Evolutionary conservation across 1,140 invertebrate genomes (phyloP), one percentile per base, ranked within the genome.

Genomic region (Ooceraea biroi): DNA sequence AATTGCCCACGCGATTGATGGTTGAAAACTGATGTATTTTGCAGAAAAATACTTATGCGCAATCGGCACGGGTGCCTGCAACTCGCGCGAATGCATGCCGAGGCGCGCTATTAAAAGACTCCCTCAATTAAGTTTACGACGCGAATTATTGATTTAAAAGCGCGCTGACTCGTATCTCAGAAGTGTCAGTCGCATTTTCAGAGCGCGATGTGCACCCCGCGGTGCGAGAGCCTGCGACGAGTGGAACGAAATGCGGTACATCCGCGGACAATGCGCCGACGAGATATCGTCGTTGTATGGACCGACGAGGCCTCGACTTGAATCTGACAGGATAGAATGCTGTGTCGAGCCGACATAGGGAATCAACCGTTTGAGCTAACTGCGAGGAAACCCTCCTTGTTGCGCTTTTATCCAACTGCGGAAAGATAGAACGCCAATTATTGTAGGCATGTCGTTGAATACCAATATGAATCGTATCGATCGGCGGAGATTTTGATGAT

Each of bases 391-490:
- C n/a, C n/a, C n/a, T 12, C 41, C 48, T 25, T 57, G 41, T 11
- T 27, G 14, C 41, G 27, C n/a, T 50, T 63, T 12, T 22, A 48
- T 48, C 58, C 12, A 48, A 76, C 25, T 48, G 25, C n/a, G 27
- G 44, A 46, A 76, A 50, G 60, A 76, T 65, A n/a, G 58, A 76
- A 22, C n/a, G 73, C n/a, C 58, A 76, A 65, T 76, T 76, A 76
- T 36, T n/a, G 73, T 22, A 36, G 41, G 27, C n/a, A 41, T 41
- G 36, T n/a, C 52, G 14, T 25, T 36, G 44, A 61, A 74, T 25
- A 27, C 8, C n/a, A n/a, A n/a, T n/a, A n/a, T n/a, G n/a, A n/a
- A n/a, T 60, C 55, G 55, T 46, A 61, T 74, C 55, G 72, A 50
- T 30, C 44, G 58, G 19, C 22, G 58, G 12, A 7, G 27, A 65